These are phyloP conservation scores for Ceratotherium simum DNA, from an alignment of 2,113 vertebrate species.

Conservation along the genomic window DNA sequence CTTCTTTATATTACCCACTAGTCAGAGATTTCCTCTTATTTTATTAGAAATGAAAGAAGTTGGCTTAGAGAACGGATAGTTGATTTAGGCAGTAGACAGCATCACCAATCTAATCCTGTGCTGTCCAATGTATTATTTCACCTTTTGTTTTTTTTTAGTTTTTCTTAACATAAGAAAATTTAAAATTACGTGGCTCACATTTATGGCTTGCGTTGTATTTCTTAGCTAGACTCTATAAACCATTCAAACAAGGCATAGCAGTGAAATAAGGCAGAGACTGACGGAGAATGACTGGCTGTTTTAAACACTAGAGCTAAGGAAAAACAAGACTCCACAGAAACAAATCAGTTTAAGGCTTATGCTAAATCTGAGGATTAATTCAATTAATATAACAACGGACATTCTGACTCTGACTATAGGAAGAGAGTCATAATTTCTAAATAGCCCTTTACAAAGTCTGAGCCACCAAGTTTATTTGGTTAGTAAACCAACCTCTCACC, in stretches of 20 bases:
- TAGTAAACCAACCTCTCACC: constrained; percentile 21
- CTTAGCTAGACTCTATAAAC: not conserved
- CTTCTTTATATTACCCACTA: not conserved
- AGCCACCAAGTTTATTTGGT: not conserved
- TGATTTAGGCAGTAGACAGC: not conserved
- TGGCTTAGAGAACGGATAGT: not conserved
- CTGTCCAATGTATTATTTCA: not conserved
- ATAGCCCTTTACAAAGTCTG: constrained; percentile 4
- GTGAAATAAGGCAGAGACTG: not conserved
- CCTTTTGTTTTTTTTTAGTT: not conserved
- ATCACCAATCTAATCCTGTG: not conserved
- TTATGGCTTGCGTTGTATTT: not conserved
- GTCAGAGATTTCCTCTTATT: constrained; percentile 8
- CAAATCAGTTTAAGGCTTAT: not conserved
- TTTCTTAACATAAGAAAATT: not conserved
- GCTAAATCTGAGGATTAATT: constrained; percentile 9
- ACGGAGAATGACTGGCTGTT: not conserved
- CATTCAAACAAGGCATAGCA: not conserved
- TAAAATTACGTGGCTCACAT: not conserved
- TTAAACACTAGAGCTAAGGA: not conserved
- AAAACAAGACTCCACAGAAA: not conserved
- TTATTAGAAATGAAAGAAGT: constrained; percentile 31
- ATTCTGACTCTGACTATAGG: not conserved
- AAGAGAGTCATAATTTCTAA: not conserved
- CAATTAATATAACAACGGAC: not conserved